These are phyloP conservation scores for Meloidogyne exigua DNA, from an alignment of 1,140 invertebrate species.

Conservation along the genomic window DNA sequence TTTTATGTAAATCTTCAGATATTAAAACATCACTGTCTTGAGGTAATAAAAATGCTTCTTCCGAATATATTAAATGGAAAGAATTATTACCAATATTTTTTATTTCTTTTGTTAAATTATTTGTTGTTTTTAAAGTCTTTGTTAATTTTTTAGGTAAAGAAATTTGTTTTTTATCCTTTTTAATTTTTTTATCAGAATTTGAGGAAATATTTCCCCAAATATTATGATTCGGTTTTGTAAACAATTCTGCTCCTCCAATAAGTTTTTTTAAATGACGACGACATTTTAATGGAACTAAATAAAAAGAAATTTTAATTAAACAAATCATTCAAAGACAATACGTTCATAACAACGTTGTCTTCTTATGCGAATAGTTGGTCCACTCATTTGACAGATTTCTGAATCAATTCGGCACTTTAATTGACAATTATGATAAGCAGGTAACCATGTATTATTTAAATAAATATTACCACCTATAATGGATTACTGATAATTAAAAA, in stretches of 20 bases:
- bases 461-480: conserved; percentile 38
- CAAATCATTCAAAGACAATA: background rate
- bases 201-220: background rate
- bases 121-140: background rate
- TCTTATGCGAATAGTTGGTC: conserved; percentile 8
- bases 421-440: conserved; percentile 35
- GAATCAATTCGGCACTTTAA: conserved; percentile 27
- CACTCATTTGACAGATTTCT: conserved; percentile 37
- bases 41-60: conserved; percentile 5
- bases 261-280: conserved; percentile 25
- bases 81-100: background rate
- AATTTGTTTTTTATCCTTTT: background rate
- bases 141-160: background rate
- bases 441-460: conserved; percentile 30
- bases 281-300: conserved; percentile 30
- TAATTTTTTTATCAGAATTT: background rate
- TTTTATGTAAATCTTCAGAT: background rate
- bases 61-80: background rate
- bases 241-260: conserved; percentile 24
- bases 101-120: background rate
- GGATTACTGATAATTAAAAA: background rate
- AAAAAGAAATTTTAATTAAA: conserved; percentile 19
- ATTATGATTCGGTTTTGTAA: conserved; percentile 19
- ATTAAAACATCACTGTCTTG: background rate
- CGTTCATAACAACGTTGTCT: conserved; percentile 31